Conservation (phyloP, 2,888 invertebrate genomes). For the Drosophila multiciliata region DNA sequence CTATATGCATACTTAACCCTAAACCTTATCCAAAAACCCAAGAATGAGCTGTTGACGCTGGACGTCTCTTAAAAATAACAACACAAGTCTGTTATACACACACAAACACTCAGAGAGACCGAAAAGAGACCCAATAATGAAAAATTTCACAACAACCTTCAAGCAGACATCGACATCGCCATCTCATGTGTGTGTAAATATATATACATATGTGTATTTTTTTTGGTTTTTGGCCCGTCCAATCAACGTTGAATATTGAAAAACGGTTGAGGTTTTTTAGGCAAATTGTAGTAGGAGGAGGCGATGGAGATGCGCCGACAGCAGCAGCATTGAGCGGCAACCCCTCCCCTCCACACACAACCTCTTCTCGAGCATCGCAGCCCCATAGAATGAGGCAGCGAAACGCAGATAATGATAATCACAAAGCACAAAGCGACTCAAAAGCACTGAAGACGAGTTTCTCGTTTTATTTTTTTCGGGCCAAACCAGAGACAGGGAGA, state of each 20-base stretch:
- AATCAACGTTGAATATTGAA: slow-evolving; percentile 73
- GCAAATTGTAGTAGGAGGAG: slow-evolving; percentile 80
- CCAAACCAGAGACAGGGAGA: slow-evolving; percentile 43
- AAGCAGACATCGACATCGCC: slow-evolving; percentile 52
- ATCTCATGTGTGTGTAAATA: slow-evolving; percentile 34
- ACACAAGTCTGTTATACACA: slow-evolving; percentile 60
- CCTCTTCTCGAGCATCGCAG: slow-evolving; percentile 1
- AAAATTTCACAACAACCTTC: slow-evolving; percentile 81
- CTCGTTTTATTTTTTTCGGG: slow-evolving; percentile 56
- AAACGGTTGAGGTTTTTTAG: slow-evolving; percentile 77
- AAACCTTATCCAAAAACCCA: slow-evolving; percentile 71
- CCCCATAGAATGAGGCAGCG: slow-evolving; percentile 78
- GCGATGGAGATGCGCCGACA: slow-evolving; percentile 61
- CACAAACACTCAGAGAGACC: slow-evolving; percentile 20
- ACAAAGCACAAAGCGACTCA: slow-evolving; percentile 70
- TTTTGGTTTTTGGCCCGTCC: slow-evolving; percentile 55
- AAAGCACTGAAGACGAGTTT: slow-evolving; percentile 67
- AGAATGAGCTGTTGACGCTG: slow-evolving; percentile 72
- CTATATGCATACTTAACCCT: slow-evolving; percentile 28
- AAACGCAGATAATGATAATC: slow-evolving; percentile 81
- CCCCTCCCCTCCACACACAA: neutral
- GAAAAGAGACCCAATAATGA: slow-evolving; percentile 77
- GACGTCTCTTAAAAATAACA: slow-evolving; percentile 77
- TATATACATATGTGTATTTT: slow-evolving; percentile 16
- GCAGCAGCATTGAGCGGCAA: slow-evolving; percentile 32